phyloP scores from a whole-genome alignment of 2,113 vertebrate species.

The Agapornis roseicollis region DNA sequence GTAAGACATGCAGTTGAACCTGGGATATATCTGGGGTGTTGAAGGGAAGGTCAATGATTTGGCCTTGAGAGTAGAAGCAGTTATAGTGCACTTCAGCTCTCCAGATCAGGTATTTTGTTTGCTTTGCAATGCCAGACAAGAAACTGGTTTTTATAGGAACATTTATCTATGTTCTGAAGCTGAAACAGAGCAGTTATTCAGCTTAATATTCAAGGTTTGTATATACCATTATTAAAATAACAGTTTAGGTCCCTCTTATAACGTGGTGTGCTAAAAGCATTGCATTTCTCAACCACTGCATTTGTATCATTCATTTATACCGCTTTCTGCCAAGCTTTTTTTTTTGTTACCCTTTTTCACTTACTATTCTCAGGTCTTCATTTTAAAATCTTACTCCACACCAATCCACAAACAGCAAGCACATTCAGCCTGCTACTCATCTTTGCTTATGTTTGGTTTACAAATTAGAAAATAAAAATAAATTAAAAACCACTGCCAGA shows the following conservation, averaged over 20 bases:
- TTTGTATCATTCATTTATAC: neutral
- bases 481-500: neutral
- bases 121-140: neutral
- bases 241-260: neutral
- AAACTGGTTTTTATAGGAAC: neutral
- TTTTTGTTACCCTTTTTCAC: neutral
- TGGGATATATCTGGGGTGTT: neutral
- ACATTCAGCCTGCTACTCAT: neutral
- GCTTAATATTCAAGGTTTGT: neutral
- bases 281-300: neutral
- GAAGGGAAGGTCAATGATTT: neutral
- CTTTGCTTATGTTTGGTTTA: neutral
- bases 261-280: neutral
- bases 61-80: neutral
- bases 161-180: neutral
- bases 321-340: neutral
- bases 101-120: neutral
- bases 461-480: neutral
- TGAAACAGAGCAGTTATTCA: neutral
- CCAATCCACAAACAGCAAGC: neutral
- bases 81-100: neutral
- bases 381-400: neutral
- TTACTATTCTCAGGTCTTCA: neutral
- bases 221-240: neutral
- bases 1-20: neutral